phyloP scores from a whole-genome alignment of 2,797 vertebrate species.

The Ammospiza maritima region DNA sequence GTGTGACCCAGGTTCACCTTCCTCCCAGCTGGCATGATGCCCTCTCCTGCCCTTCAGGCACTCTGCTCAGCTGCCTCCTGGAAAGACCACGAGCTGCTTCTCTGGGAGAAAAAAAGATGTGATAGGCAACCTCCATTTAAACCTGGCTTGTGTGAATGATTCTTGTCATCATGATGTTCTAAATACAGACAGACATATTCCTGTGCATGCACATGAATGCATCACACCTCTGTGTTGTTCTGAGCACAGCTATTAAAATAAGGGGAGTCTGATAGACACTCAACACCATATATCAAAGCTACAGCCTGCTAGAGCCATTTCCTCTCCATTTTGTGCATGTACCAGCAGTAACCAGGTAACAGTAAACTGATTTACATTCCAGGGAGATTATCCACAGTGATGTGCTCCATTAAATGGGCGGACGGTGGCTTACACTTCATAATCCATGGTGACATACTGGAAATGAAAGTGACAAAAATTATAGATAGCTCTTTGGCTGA shows the following conservation, averaged over 20 bases:
- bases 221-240: background rate
- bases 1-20: background rate
- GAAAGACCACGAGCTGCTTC: background rate
- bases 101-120: background rate
- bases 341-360: slow-evolving; percentile 63
- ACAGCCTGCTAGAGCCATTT: background rate
- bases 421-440: slow-evolving; percentile 39
- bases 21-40: background rate
- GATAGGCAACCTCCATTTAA: background rate
- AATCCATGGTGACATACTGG: slow-evolving; percentile 33
- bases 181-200: background rate
- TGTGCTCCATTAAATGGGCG: background rate
- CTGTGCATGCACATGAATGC: background rate
- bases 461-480: slow-evolving; percentile 50
- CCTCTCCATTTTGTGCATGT: background rate
- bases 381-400: background rate
- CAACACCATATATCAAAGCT: background rate
- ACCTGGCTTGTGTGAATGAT: background rate
- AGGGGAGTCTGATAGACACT: background rate
- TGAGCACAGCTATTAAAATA: background rate
- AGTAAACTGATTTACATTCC: slow-evolving; percentile 32
- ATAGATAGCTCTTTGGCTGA: background rate
- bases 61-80: rapidly evolving
- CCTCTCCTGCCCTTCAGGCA: background rate
- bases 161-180: background rate